phyloP scores from a whole-genome alignment of 2,888 invertebrate species.

The Trisateles emortualis region DNA sequence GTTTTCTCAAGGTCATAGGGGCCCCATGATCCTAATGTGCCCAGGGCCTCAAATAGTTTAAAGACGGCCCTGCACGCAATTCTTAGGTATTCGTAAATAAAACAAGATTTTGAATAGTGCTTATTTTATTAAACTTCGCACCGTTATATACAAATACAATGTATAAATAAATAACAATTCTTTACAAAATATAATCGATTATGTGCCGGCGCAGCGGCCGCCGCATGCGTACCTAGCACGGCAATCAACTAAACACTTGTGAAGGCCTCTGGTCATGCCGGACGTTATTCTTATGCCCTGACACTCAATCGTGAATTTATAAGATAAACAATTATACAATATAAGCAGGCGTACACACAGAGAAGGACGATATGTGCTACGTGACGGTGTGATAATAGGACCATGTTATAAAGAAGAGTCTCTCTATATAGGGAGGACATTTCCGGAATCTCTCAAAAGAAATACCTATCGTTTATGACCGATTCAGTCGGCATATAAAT shows the following conservation, averaged over 20 bases:
- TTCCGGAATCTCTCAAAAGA: too few relatives aligned
- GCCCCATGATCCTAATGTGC: too few relatives aligned
- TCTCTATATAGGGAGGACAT: too few relatives aligned
- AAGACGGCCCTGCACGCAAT: too few relatives aligned
- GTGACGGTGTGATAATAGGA: constrained; percentile 6
- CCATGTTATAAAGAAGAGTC: neutral
- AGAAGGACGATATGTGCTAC: constrained; percentile 50
- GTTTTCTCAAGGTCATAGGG: too few relatives aligned
- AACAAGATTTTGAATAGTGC: constrained; percentile 76
- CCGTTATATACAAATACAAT: constrained; percentile 85
- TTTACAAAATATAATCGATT: constrained; percentile 83
- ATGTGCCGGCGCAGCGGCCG: constrained; percentile 50
- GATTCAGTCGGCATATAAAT: too few relatives aligned
- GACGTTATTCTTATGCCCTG: constrained; percentile 10
- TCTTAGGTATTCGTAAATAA: too few relatives aligned
- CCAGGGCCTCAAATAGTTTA: too few relatives aligned
- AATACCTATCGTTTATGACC: too few relatives aligned
- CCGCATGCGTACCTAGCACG: constrained; percentile 31
- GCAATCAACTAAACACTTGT: constrained; percentile 66
- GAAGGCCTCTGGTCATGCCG: constrained; percentile 70
- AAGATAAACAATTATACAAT: constrained; percentile 40
- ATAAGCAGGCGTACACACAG: constrained; percentile 35
- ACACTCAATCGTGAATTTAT: constrained; percentile 33
- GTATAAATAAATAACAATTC: constrained; percentile 85
- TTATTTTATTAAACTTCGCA: constrained; percentile 83